Base-by-base conservation (phyloP, 2,888 invertebrate species). In the Caenorhabditis sp. region DNA sequence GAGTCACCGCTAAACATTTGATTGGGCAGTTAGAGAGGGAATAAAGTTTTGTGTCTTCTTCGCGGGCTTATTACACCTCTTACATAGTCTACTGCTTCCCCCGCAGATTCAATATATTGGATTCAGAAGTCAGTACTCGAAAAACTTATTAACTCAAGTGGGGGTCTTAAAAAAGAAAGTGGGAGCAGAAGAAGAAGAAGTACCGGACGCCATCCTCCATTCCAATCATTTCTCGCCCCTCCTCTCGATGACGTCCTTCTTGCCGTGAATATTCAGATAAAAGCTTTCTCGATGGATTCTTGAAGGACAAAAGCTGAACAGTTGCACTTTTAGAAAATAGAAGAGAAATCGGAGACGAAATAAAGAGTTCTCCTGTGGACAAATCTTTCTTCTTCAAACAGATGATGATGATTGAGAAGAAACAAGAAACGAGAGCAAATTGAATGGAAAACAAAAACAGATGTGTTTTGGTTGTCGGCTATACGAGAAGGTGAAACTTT, bases 181-280 rank as follows among this genome's bases (percentile, higher is more conserved):
- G 26, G 54, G 35, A 31, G 58, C 35, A 66, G 38, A 38, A 38
- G 38, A 38, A 66, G 49, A 66, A 51, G 51, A 14, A 35, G 44
- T 51, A 82, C 82, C 82, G 76, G 54, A 82, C 82, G 59, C 82
- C 82, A 77, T 73, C 77, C 72, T 82, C 82, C 82, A 82, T 82
- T 77, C 82, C 82, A 66, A 66, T 76, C 82, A 82, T 82, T 61
- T 49, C 51, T 58, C 35, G 6, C 59, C 64, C 56, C 16, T 56
- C 49, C 8, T 22, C 70, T 38, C 44, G 63, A 31, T 41, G 63
- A 47, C 49, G 31, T 66, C 26, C 44, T 66, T 35, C 19, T 66
- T 47, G 12, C 19, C 16, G 28, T 44, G 31, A 26, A 19, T 49
- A 14, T 24, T 7, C 14, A 14, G 54, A 54, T 24, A 14, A 24